These are phyloP conservation scores for Semaprochilodus insignis DNA, from an alignment of 2,797 vertebrate species.

Conservation along the genomic window DNA sequence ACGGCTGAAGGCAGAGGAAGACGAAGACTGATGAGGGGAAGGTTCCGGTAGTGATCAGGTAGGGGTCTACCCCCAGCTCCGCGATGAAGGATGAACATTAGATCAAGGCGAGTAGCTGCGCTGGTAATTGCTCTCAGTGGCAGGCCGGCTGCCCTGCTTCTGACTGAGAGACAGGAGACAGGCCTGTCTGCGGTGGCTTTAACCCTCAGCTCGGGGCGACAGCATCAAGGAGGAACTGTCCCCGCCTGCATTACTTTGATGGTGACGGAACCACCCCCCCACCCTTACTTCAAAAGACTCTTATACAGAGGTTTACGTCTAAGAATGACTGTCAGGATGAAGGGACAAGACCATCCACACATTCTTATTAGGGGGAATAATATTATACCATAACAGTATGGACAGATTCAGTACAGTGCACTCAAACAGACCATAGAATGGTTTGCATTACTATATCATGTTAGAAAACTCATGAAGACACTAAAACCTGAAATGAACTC, in stretches of 20 bases:
- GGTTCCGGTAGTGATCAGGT: conserved; percentile 38
- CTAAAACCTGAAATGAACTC: no score
- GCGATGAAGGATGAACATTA: conserved; percentile 46
- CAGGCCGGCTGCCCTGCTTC: conserved; percentile 15
- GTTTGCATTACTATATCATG: no score
- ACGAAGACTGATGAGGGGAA: conserved; percentile 35
- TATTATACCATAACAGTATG: neutral
- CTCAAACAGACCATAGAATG: neutral
- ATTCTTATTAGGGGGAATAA: conserved; percentile 6
- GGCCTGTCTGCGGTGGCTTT: conserved; percentile 27
- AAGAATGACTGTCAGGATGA: conserved; percentile 14
- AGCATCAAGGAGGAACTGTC: conserved; percentile 37
- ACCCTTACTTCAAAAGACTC: conserved; percentile 23
- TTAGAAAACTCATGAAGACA: no score
- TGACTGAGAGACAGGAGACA: conserved; percentile 34
- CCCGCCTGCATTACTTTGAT: conserved; percentile 22
- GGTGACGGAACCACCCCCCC: conserved; percentile 20
- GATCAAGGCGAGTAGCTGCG: conserved; percentile 51
- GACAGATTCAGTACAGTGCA: neutral
- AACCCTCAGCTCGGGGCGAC: conserved; percentile 35
- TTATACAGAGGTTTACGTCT: conserved; percentile 9
- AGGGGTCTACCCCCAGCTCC: conserved; percentile 15
- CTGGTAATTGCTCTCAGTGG: conserved; percentile 48
- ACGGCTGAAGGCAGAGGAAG: conserved; percentile 23
- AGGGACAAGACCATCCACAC: neutral